Base-by-base conservation (phyloP, 2,113 vertebrate genomes). In the Sinocyclocheilus anophthalmus region DNA sequence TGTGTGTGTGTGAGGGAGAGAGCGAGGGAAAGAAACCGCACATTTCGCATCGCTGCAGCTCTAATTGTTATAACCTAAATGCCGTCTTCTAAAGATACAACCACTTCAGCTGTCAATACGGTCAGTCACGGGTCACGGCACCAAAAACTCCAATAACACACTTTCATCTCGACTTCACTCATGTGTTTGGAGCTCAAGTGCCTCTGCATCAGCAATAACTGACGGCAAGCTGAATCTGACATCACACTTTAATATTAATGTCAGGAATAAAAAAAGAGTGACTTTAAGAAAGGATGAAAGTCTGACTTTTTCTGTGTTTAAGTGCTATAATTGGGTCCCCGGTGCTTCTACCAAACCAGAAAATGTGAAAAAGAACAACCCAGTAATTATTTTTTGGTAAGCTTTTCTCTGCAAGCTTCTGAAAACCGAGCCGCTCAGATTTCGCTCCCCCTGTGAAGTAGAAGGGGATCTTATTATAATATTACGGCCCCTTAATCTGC, bases 151-250 rank as follows among this genome's bases (percentile, higher is more conserved):
- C 63, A 53, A 72, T 53, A 69, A 57, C 11, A 72, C 8, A 24
- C 11, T 5, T 24, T 13, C 33, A 83, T 30, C 30, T 53, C 57
- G 12, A 33, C 14, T 69, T 33, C 1, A 22, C 63, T 82, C 8
- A 26, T 80, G n/a, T 70, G 80, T 30, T 82, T 2, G 3, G 63
- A 48, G n/a, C 24, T 82, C 13, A 83, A 83, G 45, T 72, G 65
- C 42, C 26, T 83, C 63, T 53, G 12, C 65, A 83, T 83, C 42
- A 83, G 24, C 12, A 65, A 69, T 30, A 69, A 70, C 45, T 0
- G 6, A 69, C 45, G 11, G 24, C 33, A 83, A 83, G 10, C 26
- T 5, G 26, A 70, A 70, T 70, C 8, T 50, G 80, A 63, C 55
- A 30, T 18, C 9, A 42, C 37, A 42, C 77, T 16, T 55, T 55